phyloP scores from a whole-genome alignment of 2,888 invertebrate species.

The Cenopis cana region DNA sequence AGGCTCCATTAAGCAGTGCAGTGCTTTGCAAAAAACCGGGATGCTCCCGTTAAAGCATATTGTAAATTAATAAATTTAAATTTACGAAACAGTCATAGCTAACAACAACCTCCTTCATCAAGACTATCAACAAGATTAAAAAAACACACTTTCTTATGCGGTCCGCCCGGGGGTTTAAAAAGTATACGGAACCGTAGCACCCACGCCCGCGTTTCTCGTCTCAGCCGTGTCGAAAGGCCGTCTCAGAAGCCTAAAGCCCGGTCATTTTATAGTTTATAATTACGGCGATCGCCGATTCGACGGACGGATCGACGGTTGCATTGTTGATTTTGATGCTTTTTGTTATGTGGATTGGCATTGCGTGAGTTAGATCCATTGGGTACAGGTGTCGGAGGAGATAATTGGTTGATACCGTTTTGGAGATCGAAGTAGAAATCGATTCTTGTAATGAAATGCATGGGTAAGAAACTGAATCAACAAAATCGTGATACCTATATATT shows the following conservation, averaged over 20 bases:
- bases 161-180: neutral
- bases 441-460: constrained; percentile 5
- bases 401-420: constrained; percentile 20
- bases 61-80: no score
- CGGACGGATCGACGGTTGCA: constrained; percentile 32
- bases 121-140: no score
- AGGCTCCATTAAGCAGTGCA: no score
- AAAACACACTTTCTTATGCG: no score
- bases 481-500: neutral
- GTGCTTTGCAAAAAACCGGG: no score
- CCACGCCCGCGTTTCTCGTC: constrained; percentile 49
- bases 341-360: constrained; percentile 38
- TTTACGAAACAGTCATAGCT: no score
- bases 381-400: constrained; percentile 27
- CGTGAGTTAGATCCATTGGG: constrained; percentile 29
- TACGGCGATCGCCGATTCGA: constrained; percentile 71
- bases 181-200: constrained; percentile 65
- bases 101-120: no score
- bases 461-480: neutral
- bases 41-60: no score
- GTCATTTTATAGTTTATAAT: constrained; percentile 83
- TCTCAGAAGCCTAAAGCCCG: constrained; percentile 80
- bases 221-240: constrained; percentile 75
- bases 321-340: constrained; percentile 43
- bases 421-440: neutral